A percentile compares a stretch with the other conserved stretches of the same genome.
Evolutionary conservation across 2,113 vertebrate genomes (phyloP).

Genomic region (Ellobius talpinus): DNA sequence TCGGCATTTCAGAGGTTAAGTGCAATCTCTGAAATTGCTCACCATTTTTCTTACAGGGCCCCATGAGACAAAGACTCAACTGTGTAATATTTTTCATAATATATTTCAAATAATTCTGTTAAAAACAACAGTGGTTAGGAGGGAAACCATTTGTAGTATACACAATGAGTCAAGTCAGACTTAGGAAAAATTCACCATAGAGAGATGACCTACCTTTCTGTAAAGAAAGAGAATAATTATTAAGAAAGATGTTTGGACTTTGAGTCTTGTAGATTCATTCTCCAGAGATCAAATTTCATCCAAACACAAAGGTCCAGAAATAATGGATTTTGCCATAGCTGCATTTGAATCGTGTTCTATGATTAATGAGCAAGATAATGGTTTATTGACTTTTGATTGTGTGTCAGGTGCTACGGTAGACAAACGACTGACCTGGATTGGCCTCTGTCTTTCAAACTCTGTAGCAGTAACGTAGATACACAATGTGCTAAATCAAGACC

Average conservation of each 20-base stretch:
- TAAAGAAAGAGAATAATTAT: conserved; percentile 2
- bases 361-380: conserved; percentile 32
- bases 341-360: background rate
- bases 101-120: conserved; percentile 56
- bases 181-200: background rate
- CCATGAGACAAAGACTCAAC: background rate
- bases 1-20: conserved; percentile 55
- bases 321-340: background rate
- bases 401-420: background rate
- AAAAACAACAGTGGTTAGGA: conserved; percentile 12
- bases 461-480: accelerated
- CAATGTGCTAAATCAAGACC: background rate
- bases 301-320: background rate
- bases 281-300: conserved; percentile 25
- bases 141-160: background rate
- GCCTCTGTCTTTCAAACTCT: background rate
- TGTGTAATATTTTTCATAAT: conserved; percentile 37
- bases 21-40: background rate
- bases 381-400: background rate
- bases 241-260: background rate
- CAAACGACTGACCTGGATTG: background rate
- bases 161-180: background rate
- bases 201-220: background rate
- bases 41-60: background rate
- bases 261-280: background rate